Conservation (phyloP, 2,797 vertebrate genomes). For the Myioborus melanocephalus region DNA sequence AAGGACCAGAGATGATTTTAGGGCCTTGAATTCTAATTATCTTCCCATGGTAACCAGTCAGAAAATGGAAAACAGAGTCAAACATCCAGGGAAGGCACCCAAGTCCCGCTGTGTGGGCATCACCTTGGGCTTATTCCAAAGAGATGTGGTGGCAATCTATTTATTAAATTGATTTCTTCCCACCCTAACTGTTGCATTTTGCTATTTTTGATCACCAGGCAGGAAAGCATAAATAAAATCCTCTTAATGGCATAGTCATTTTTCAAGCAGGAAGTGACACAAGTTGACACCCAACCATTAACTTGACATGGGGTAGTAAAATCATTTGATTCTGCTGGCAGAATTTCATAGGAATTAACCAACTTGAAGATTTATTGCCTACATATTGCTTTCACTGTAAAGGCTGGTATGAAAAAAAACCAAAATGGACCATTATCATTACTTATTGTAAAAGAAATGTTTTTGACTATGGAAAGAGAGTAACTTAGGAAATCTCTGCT, state of each 20-base stretch:
- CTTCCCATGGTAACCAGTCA: background rate
- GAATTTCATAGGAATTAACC: slow-evolving; percentile 37
- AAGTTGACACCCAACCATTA: slow-evolving; percentile 53
- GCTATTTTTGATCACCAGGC: background rate
- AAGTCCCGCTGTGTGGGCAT: background rate
- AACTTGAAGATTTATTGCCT: background rate
- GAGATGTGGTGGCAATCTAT: background rate
- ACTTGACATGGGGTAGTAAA: slow-evolving; percentile 16
- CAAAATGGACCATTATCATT: background rate
- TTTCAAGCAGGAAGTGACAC: slow-evolving; percentile 46
- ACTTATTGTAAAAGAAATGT: background rate
- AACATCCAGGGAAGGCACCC: background rate
- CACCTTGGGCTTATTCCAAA: background rate
- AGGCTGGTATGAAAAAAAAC: background rate
- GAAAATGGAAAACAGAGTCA: background rate
- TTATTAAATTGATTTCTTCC: background rate
- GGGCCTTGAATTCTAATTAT: background rate
- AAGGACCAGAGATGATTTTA: background rate
- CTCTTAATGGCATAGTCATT: background rate
- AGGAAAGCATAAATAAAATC: slow-evolving; percentile 7
- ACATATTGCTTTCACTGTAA: background rate
- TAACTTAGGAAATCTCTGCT: background rate
- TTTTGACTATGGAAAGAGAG: background rate
- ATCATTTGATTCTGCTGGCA: background rate
- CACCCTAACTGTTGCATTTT: slow-evolving; percentile 3